Evolutionary conservation across 2,797 vertebrate genomes (phyloP).

Genomic region (Delichon dasypus): DNA sequence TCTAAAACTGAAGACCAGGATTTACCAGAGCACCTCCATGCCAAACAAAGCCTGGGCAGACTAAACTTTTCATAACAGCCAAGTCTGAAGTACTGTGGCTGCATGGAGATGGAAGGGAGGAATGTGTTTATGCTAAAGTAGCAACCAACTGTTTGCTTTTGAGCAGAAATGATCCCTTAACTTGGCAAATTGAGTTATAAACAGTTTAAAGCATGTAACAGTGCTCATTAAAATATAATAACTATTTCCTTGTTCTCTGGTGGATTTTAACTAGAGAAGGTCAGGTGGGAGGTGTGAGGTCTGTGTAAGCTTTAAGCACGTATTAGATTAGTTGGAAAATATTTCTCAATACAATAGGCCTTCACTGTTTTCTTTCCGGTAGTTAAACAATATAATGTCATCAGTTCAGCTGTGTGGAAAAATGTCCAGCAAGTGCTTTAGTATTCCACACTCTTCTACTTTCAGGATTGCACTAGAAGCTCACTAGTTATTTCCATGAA

Average conservation of each 20-base stretch:
- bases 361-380: neutral
- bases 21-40: neutral
- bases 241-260: neutral
- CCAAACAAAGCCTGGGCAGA: neutral
- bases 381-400: conserved; percentile 27
- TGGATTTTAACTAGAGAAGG: neutral
- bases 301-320: neutral
- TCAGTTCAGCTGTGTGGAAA: neutral
- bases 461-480: neutral
- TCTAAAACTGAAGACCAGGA: neutral
- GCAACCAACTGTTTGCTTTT: conserved; percentile 36
- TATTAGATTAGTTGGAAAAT: conserved; percentile 39
- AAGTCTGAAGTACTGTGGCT: neutral
- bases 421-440: neutral
- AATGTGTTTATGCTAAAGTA: conserved; percentile 32
- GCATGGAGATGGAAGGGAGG: neutral
- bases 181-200: conserved; percentile 27
- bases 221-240: conserved; percentile 12
- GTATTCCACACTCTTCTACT: neutral
- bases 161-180: conserved; percentile 8
- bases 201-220: neutral
- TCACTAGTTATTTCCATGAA: neutral
- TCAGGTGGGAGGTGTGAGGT: neutral
- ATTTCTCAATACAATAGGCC: conserved; percentile 19
- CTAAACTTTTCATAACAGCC: conserved; percentile 17